Percentiles rank a stretch among this genome's conserved stretches.
These are phyloP conservation scores for Carollia perspicillata DNA, from an alignment of 2,113 vertebrate species.

Conservation along the genomic window DNA sequence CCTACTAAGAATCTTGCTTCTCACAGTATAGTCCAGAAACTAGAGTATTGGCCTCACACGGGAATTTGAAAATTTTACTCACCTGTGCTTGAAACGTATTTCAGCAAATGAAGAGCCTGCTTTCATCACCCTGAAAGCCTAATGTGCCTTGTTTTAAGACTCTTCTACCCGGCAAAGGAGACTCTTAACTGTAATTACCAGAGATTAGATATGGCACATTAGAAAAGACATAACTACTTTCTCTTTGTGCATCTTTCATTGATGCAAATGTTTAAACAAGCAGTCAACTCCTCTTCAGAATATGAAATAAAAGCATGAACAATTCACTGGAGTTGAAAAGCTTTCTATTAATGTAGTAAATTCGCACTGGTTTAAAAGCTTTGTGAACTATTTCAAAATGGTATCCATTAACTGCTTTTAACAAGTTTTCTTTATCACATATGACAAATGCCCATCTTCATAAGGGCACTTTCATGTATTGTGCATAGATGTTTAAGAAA, in stretches of 20 bases:
- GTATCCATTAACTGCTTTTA: slow-evolving; percentile 75
- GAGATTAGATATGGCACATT: slow-evolving; percentile 8
- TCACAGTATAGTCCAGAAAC: not conserved
- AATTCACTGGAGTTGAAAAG: slow-evolving; percentile 62
- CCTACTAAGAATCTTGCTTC: not conserved
- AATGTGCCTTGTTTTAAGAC: slow-evolving; percentile 48
- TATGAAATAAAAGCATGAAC: slow-evolving; percentile 60
- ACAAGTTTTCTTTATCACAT: slow-evolving; percentile 68
- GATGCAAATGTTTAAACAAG: slow-evolving; percentile 66
- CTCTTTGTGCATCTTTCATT: slow-evolving; percentile 55
- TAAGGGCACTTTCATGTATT: slow-evolving; percentile 73
- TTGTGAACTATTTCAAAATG: slow-evolving; percentile 70
- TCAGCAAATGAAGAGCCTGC: slow-evolving; percentile 29
- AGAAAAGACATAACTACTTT: not conserved
- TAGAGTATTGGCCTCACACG: not conserved
- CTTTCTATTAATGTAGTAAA: slow-evolving; percentile 67
- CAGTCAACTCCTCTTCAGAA: slow-evolving; percentile 65
- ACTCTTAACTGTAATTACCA: slow-evolving; percentile 16
- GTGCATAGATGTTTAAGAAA: slow-evolving; percentile 71
- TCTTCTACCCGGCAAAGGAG: not conserved
- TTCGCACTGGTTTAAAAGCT: slow-evolving; percentile 75
- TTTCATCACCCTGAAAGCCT: slow-evolving; percentile 25
- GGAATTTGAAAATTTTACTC: slow-evolving; percentile 32
- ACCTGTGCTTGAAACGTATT: slow-evolving; percentile 16
- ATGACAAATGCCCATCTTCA: slow-evolving; percentile 67